Evolutionary conservation across 37 sponge, comb jelly and placozoan species (phyloP).

Genomic region (Lycopodina hypogea): DNA sequence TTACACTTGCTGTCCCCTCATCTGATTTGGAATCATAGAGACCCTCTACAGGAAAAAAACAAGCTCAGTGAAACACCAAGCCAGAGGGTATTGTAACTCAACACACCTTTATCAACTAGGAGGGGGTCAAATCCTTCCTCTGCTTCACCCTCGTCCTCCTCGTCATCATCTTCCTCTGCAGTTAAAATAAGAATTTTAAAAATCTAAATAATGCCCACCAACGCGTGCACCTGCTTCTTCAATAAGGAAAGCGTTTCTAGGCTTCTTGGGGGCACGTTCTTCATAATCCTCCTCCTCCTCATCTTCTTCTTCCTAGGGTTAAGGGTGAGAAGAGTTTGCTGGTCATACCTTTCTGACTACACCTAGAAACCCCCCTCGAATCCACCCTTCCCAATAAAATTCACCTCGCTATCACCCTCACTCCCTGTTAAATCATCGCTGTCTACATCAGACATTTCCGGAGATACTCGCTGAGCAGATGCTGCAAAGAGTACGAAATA

Average conservation of each 20-base stretch:
- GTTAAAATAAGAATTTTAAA: no score
- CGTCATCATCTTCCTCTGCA: conserved; percentile 64
- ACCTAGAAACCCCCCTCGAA: no score
- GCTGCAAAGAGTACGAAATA: no score
- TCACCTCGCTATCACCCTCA: conserved; percentile 42
- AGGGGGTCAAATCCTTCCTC: conserved; percentile 50
- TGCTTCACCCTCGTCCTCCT: conserved; percentile 66
- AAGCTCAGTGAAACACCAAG: background rate
- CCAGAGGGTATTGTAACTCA: background rate
- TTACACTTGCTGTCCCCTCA: background rate
- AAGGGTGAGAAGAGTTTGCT: background rate
- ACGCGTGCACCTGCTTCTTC: conserved; percentile 22
- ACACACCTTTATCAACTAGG: conserved; percentile 21
- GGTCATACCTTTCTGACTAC: background rate
- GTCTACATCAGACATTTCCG: conserved; percentile 10
- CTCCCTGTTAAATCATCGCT: conserved; percentile 46
- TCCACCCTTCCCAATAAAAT: no score
- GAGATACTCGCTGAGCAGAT: background rate
- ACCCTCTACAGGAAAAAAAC: conserved; percentile 4
- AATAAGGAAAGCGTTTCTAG: conserved; percentile 28
- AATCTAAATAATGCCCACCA: conserved; percentile 5
- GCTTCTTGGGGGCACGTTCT: conserved; percentile 55
- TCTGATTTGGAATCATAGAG: conserved; percentile 30
- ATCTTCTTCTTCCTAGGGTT: conserved; percentile 26
- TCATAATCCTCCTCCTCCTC: conserved; percentile 59